Percentiles rank a stretch among this genome's conserved stretches.
Evolutionary conservation across 2,888 invertebrate genomes (phyloP).

Genomic region (Cepaea hortensis): DNA sequence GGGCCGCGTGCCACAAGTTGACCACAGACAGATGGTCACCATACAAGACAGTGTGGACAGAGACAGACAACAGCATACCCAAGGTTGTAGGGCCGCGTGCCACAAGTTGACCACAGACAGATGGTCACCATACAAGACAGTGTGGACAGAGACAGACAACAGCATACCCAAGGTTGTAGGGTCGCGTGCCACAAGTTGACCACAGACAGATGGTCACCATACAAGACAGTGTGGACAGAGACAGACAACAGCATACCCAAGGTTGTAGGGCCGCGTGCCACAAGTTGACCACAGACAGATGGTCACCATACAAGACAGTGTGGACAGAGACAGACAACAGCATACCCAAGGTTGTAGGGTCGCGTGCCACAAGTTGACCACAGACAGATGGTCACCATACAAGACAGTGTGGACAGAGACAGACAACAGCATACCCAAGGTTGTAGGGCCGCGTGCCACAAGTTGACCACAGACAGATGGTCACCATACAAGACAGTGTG

Average conservation of each 20-base stretch:
- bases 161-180: slow-evolving; percentile 25
- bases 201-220: slow-evolving; percentile 55
- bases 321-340: too few species aligned
- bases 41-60: slow-evolving; percentile 53
- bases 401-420: not conserved
- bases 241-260: slow-evolving; percentile 22
- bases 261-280: slow-evolving; percentile 9
- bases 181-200: slow-evolving; percentile 48
- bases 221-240: too few species aligned
- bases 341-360: slow-evolving; percentile 21
- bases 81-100: not conserved
- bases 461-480: too few species aligned
- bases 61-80: slow-evolving; percentile 25
- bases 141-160: too few species aligned
- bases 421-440: not conserved
- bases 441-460: not conserved
- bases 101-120: slow-evolving; percentile 55
- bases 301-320: slow-evolving; percentile 53
- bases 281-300: slow-evolving; percentile 55
- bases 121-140: slow-evolving; percentile 52
- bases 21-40: slow-evolving; percentile 55
- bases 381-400: too few species aligned
- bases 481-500: too few species aligned
- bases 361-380: slow-evolving; percentile 51
- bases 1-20: slow-evolving; percentile 44